Percentiles rank a stretch among this genome's conserved stretches.
Evolutionary conservation across 1,140 invertebrate genomes (phyloP).

Genomic region (Bacillus rossius): DNA sequence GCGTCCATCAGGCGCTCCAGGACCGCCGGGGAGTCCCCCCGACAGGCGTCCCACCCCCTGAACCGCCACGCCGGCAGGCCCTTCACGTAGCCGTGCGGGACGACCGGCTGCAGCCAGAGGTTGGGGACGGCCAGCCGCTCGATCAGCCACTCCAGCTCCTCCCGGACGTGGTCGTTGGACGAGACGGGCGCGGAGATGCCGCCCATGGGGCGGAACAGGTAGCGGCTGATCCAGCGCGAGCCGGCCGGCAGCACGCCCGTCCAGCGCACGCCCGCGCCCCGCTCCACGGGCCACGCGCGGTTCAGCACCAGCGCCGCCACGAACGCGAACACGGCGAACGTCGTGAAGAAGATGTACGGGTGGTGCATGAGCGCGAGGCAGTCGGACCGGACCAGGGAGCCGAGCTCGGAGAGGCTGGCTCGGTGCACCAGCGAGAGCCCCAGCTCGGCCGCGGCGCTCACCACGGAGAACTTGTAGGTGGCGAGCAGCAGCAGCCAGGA

Average conservation of each 20-base stretch:
- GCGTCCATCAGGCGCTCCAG: conserved; percentile 11
- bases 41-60: conserved; percentile 20
- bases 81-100: conserved; percentile 45
- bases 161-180: conserved; percentile 33
- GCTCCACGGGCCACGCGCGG: neutral
- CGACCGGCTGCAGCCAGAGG: conserved; percentile 44
- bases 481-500: conserved; percentile 42
- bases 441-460: conserved; percentile 12
- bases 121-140: conserved; percentile 44
- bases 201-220: conserved; percentile 37
- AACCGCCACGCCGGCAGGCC: conserved; percentile 49
- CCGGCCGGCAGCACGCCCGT: conserved; percentile 30
- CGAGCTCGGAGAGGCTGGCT: conserved; percentile 17
- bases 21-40: conserved; percentile 1
- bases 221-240: conserved; percentile 28
- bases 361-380: conserved; percentile 14
- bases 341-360: conserved; percentile 14
- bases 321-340: conserved; percentile 7
- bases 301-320: neutral
- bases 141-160: conserved; percentile 39
- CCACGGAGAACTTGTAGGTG: conserved; percentile 34
- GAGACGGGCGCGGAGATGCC: conserved; percentile 23
- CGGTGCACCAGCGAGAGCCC: conserved; percentile 14
- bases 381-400: conserved; percentile 19
- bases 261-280: conserved; percentile 18